Base-by-base conservation (phyloP, 2,888 invertebrate genomes). In the Lepeophtheirus nordmannii region DNA sequence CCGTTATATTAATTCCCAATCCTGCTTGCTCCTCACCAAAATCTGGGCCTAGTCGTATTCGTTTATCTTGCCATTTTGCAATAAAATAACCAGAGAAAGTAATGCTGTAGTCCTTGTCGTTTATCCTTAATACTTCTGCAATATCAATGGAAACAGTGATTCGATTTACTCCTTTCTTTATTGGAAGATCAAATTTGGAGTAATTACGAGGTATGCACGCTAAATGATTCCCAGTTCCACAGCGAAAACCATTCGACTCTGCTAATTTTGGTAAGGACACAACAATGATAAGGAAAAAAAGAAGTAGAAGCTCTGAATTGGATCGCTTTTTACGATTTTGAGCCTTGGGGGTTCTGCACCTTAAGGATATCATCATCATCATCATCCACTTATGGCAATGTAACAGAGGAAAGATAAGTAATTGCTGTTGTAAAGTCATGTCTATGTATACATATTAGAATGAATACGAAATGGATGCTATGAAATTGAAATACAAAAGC, bases 91-190 rank as follows among this genome's bases (percentile, higher is more conserved):
- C 38, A 10, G 66, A 62, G 46, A 66, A 66, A n/a, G 66, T 66
- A 38, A 66, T 66, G 30, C 60, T 61, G 60, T 66, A 66, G 58
- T 66, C 66, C 53, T 66, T 66, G 22, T 66, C 66, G 22, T 66
- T 66, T 38, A 66, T 66, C 10, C 60, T 9, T 17, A 66, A 23
- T 22, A 66, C 66, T 30, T 66, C 66, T 3, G n/a, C 56, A 23
- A 66, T 66, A 30, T 59, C 41, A 12, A 66, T 66, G 41, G 20
- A 22, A 7, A 58, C 40, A 1, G n/a, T 23, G 9, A 65, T 65
- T 30, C 38, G n/a, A 30, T 65, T 65, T 23, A 58, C 58, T 14
- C 65, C 65, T n/a, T 30, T 56, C 56, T 63, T 63, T n/a, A 63
- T 56, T 38, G 66, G 66, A 46, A 66, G 53, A 17, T 66, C 66